Conservation (phyloP, 2,113 vertebrate genomes). For the Apus apus region DNA sequence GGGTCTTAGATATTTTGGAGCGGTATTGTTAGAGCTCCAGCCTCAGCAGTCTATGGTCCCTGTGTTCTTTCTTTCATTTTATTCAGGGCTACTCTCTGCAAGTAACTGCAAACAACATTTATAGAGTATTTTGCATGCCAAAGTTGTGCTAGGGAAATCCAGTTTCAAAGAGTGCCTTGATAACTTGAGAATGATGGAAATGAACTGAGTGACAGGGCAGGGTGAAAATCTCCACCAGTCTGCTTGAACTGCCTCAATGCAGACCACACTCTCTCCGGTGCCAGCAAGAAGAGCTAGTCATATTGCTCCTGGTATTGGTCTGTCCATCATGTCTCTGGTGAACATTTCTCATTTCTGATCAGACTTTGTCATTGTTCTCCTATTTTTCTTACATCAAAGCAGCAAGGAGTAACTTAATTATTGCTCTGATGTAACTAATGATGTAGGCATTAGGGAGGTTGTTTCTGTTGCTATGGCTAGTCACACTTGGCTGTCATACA, state of each 20-base stretch:
- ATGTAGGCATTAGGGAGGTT: neutral
- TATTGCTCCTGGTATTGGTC: neutral
- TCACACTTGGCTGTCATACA: neutral
- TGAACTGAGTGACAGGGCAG: neutral
- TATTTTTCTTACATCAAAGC: neutral
- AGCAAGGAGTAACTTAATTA: neutral
- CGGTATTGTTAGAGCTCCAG: neutral
- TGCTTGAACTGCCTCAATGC: neutral
- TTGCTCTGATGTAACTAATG: neutral
- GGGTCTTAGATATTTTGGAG: neutral
- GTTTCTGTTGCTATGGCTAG: neutral
- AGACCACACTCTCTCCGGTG: neutral
- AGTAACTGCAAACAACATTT: neutral
- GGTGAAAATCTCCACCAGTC: neutral
- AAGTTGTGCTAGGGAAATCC: neutral
- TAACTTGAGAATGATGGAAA: neutral
- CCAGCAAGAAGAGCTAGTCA: neutral
- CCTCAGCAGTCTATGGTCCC: neutral
- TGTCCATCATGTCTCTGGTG: neutral
- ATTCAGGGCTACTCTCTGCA: neutral
- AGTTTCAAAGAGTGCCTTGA: neutral
- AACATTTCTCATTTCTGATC: slow-evolving; percentile 1
- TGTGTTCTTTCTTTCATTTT: neutral
- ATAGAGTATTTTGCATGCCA: neutral
- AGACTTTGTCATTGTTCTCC: neutral